These are phyloP conservation scores for Vipera latastei DNA, from an alignment of 2,797 vertebrate species.

Conservation along the genomic window DNA sequence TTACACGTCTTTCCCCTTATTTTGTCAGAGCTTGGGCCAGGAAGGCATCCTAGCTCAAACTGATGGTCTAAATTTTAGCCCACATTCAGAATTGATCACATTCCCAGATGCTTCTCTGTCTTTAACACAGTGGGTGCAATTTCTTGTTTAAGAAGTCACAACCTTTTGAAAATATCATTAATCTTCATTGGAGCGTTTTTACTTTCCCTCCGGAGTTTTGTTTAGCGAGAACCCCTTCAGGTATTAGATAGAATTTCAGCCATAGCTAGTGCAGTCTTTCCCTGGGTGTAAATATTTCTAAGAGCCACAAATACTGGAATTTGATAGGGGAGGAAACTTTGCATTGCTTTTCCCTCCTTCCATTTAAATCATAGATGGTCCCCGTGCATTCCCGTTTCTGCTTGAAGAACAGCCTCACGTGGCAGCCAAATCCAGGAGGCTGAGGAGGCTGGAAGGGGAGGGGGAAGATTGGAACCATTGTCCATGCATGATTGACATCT, in stretches of 20 bases:
- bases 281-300: neutral
- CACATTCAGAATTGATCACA: too few relatives aligned
- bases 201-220: neutral
- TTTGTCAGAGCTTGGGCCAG: neutral
- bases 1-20: neutral
- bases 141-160: neutral
- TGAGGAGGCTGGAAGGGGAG: neutral
- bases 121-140: neutral
- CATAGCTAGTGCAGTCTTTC: neutral
- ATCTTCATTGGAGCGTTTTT: neutral
- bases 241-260: neutral
- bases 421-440: too few relatives aligned
- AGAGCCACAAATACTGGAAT: neutral
- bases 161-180: neutral
- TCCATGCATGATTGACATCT: slow-evolving; percentile 42
- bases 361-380: neutral
- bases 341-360: neutral
- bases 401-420: neutral
- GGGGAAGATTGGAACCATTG: neutral
- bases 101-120: neutral
- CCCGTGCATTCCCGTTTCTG: neutral
- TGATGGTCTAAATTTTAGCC: neutral
- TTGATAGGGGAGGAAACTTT: neutral
- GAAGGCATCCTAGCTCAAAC: neutral
- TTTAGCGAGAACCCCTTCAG: neutral